A percentile compares a stretch with the other conserved stretches of the same genome.
Conservation (phyloP, 2,113 vertebrate species). For the Calonectris borealis region DNA sequence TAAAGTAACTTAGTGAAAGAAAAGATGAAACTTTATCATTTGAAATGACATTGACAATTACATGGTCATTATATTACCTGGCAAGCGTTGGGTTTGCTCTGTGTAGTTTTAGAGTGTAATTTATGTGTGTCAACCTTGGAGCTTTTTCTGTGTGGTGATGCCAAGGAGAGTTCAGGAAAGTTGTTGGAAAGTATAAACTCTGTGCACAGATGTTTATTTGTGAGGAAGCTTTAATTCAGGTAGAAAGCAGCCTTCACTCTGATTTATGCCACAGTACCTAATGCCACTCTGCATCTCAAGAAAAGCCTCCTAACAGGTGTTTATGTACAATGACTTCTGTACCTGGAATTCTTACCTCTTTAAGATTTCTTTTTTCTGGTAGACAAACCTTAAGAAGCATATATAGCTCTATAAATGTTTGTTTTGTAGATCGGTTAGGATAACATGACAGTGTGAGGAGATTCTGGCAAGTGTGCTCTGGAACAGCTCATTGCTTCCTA, state of each 20-base stretch:
- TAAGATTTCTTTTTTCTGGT: not conserved
- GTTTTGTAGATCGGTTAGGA: not conserved
- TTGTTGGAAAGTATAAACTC: not conserved
- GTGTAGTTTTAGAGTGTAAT: not conserved
- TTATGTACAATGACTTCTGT: not conserved
- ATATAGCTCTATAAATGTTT: not conserved
- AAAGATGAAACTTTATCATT: not conserved
- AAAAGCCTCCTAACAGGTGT: not conserved
- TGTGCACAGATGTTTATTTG: not conserved
- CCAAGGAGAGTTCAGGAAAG: not conserved
- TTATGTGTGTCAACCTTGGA: not conserved
- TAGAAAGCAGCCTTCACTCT: not conserved
- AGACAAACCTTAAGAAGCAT: not conserved
- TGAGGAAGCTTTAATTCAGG: not conserved
- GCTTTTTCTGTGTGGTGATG: not conserved
- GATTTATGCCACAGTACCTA: not conserved
- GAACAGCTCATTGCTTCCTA: not conserved
- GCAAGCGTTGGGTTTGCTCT: not conserved
- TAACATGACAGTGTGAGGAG: not conserved
- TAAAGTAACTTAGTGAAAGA: not conserved
- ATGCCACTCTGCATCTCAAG: not conserved
- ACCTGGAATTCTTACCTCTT: not conserved
- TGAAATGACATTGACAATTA: not conserved
- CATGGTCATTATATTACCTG: not conserved
- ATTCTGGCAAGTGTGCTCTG: not conserved